phyloP scores from a whole-genome alignment of 2,113 vertebrate species.

The Anhinga rufa region DNA sequence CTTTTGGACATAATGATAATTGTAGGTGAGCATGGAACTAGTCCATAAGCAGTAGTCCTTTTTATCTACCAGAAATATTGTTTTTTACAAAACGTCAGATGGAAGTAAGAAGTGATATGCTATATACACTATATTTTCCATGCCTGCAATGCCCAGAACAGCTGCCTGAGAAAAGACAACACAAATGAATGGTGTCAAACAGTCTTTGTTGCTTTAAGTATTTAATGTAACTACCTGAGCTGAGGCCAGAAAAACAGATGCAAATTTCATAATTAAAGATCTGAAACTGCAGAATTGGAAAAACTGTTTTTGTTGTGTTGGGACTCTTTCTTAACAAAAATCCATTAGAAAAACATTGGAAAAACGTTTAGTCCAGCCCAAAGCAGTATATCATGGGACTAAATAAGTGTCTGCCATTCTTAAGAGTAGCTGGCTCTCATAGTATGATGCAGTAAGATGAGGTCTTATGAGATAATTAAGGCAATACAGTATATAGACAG shows the following conservation, averaged over 20 bases:
- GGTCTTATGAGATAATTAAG: not conserved
- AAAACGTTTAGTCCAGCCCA: not conserved
- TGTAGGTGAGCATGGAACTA: not conserved
- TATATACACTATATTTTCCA: not conserved
- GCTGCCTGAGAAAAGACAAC: not conserved
- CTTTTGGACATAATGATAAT: not conserved
- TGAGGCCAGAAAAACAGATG: not conserved
- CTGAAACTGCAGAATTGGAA: not conserved
- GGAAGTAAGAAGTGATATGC: not conserved
- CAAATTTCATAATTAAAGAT: not conserved
- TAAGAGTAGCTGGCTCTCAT: not conserved
- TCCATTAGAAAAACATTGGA: not conserved
- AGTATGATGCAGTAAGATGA: not conserved
- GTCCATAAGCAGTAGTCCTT: not conserved
- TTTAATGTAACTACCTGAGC: not conserved
- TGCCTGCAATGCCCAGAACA: not conserved
- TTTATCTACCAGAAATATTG: not conserved
- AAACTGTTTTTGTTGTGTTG: not conserved
- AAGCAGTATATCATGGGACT: not conserved
- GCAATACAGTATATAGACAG: not conserved
- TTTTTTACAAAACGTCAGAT: not conserved
- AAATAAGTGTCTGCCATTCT: not conserved
- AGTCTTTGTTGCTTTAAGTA: not conserved
- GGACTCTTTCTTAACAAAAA: not conserved
- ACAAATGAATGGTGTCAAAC: not conserved